Evolutionary conservation across 1,140 invertebrate species (phyloP).

Genomic region (Drosophila auraria): DNA sequence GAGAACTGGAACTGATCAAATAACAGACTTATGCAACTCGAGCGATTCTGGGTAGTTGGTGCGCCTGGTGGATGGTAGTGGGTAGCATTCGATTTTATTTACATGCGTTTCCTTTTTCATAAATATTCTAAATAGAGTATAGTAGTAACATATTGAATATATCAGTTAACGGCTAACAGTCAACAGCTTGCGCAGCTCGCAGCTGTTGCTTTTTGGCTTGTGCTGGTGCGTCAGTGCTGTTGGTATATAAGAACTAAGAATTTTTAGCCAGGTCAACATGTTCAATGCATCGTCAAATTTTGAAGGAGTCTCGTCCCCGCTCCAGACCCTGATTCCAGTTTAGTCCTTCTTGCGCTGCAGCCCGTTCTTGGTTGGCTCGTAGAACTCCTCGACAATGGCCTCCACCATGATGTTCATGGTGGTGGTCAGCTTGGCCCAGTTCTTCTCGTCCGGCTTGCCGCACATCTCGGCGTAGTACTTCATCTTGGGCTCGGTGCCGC

Average conservation of each 20-base stretch:
- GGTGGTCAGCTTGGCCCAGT: conserved; percentile 88
- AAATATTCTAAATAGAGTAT: conserved; percentile 33
- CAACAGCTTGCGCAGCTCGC: conserved; percentile 16
- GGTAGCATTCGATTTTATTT: conserved; percentile 34
- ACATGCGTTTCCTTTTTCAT: conserved; percentile 8
- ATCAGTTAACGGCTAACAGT: conserved; percentile 13
- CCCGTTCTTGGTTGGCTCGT: conserved; percentile 92
- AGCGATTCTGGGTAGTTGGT: not conserved
- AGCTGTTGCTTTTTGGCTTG: conserved; percentile 46
- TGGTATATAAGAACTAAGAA: conserved; percentile 27
- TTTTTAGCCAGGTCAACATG: conserved; percentile 27
- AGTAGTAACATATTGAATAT: conserved; percentile 30
- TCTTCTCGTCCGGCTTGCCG: conserved; percentile 89
- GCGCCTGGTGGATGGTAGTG: conserved; percentile 24
- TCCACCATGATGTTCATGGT: conserved; percentile 92
- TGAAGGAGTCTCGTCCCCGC: not conserved
- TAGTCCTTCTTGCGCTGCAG: conserved; percentile 86
- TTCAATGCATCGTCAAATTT: conserved; percentile 29
- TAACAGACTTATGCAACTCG: not conserved
- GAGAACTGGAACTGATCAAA: not conserved
- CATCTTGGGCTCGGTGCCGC: conserved; percentile 99
- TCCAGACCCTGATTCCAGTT: conserved; percentile 7
- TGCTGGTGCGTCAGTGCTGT: conserved; percentile 46
- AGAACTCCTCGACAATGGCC: conserved; percentile 91
- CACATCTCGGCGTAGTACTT: conserved; percentile 98